These are phyloP conservation scores for Oscheius sp. DNA, from an alignment of 2,888 invertebrate species.

Conservation along the genomic window DNA sequence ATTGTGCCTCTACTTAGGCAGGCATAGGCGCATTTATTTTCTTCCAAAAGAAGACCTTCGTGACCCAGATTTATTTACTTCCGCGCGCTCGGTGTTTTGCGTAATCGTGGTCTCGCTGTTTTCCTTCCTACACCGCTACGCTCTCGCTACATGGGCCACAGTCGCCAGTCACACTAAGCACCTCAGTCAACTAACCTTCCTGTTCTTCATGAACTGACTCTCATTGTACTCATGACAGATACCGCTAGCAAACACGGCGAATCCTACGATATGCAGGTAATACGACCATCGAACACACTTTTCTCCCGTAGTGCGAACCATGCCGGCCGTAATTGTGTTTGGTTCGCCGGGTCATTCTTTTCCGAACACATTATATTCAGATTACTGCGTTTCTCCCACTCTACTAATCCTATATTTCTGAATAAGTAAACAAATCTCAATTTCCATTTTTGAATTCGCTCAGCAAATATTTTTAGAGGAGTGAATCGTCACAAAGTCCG, in stretches of 20 bases:
- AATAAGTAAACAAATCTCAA: too few species aligned
- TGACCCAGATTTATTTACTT: constrained; percentile 19
- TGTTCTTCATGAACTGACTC: background rate
- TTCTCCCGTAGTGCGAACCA: background rate
- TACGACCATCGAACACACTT: background rate
- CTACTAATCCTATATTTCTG: too few species aligned
- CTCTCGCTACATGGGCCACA: constrained; percentile 14
- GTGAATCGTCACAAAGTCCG: too few species aligned
- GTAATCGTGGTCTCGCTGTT: constrained; percentile 24
- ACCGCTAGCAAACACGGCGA: background rate
- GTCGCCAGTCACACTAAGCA: constrained; percentile 2
- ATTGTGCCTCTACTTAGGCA: background rate
- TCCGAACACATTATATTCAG: too few species aligned
- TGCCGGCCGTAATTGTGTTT: too few species aligned
- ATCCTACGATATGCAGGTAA: background rate
- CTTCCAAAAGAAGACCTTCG: background rate
- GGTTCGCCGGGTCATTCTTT: too few species aligned
- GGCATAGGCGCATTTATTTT: too few species aligned
- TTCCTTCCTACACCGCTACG: constrained; percentile 4
- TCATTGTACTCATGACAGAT: background rate
- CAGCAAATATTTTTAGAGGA: too few species aligned
- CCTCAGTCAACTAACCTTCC: constrained; percentile 21
- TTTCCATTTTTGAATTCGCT: too few species aligned
- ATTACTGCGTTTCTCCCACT: too few species aligned
- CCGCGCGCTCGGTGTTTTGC: constrained; percentile 12